Base-by-base conservation (phyloP, 2,797 vertebrate species). In the Rhyacichthys aspro region DNA sequence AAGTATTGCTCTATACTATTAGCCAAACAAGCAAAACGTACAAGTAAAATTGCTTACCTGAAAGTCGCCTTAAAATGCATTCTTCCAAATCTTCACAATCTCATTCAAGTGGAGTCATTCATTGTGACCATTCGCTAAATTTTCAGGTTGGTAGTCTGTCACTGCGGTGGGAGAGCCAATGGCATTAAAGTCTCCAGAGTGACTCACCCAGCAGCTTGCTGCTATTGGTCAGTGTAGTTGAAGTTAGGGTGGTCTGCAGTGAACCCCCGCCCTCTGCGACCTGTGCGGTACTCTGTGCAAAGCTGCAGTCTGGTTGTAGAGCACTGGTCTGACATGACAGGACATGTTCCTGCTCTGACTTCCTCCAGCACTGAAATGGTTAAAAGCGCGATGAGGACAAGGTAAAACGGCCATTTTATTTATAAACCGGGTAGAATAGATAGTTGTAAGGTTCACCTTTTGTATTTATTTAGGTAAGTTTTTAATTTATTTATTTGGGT, bases 251-350 rank as follows among this genome's bases (percentile, higher is more conserved):
- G 82, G 43, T 70, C 72, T 61, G 23, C 38, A 2, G 11, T 39
- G 44, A 56, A 42, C 48, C 5, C 59, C 79, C 70, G 7, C 76
- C 86, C 56, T 56, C 64, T 58, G 34, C 39, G 0, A 44, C 59
- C 49, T 33, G 11, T 16, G 34, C 74, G 46, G 49, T 39, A 49
- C 56, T 63, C 33, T 48, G 59, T 17, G 38, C 36, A 63, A 65
- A 52, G 59, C 45, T 45, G 43, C 56, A 41, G 61, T 16, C 47
- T 60, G 67, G 47, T 48, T 62, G 57, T 63, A 57, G 34, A 59
- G 50, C 58, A 7, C 41, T 18, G 70, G 64, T 56, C 79, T 78
- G 73, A 90, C 90, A 90, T 91, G 90, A 90, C 67, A 42, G 83
- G 86, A 64, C 89, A 90, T 90, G 90, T 90, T 82, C 86, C 76